Percentiles rank a stretch among this genome's conserved stretches.
Evolutionary conservation across 2,888 invertebrate species (phyloP).

Genomic region (Erebia epiphron): DNA sequence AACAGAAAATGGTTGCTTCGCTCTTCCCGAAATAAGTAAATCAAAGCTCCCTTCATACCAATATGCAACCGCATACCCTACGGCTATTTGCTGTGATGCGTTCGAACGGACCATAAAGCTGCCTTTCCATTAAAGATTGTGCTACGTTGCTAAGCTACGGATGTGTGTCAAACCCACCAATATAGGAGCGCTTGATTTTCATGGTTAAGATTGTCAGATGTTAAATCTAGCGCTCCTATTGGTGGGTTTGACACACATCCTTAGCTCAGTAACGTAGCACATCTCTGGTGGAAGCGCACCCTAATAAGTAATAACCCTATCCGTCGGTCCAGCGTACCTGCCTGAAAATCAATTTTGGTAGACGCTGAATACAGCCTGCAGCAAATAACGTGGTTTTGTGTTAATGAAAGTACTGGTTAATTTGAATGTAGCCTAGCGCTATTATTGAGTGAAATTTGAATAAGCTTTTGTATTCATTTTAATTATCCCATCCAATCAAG

Average conservation of each 20-base stretch:
- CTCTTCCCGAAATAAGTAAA: not conserved
- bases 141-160: too few relatives aligned
- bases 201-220: too few relatives aligned
- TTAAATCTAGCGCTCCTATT: too few relatives aligned
- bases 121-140: too few relatives aligned
- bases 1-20: not conserved
- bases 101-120: not conserved
- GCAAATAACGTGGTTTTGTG: not conserved
- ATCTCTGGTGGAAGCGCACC: too few relatives aligned
- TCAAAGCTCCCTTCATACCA: not conserved
- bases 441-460: not conserved
- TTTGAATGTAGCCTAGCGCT: not conserved
- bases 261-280: too few relatives aligned
- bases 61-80: not conserved
- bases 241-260: too few relatives aligned
- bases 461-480: not conserved
- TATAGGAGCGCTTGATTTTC: too few relatives aligned
- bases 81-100: not conserved
- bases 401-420: not conserved
- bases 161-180: too few relatives aligned
- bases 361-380: not conserved
- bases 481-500: not conserved
- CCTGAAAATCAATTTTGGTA: constrained; percentile 2
- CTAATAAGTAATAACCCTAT: not conserved
- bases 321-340: not conserved